Base-by-base conservation (phyloP, 1,140 invertebrate species). In the Drosophila tani region DNA sequence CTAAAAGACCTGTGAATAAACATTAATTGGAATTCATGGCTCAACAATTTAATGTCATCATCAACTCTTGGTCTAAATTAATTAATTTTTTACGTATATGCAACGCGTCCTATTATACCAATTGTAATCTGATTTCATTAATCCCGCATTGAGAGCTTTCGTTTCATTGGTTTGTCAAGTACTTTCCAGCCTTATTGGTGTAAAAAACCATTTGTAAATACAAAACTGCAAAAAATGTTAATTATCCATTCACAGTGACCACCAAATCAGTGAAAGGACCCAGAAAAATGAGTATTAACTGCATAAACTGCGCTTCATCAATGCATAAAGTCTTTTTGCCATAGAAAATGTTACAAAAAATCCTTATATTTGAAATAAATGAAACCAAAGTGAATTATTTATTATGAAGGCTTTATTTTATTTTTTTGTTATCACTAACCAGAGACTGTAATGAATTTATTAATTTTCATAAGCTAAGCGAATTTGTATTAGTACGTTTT, bases 51-150 rank as follows among this genome's bases (percentile, higher is more conserved):
- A 41, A 60, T 41, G 56, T 40, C 62, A 65, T 65, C 40, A 65
- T 43, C 56, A 60, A 32, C 46, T 43, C 46, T 57, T 47, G 35
- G 32, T 35, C 69, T 71, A 73, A 73, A 73, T 71, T 58, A 71
- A 58, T 69, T 43, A 21, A 32, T 68, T 73, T 73, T 73, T 71
- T 41, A 8, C 38, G 9, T 51, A 14, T 9, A 29, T 51, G 17
- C 12, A 51, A 68, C 43, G 29, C 24, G n/a, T 21, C 29, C 53
- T 41, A 73, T 73, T 73, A 59, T 45, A 0, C 21, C 27, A 73
- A 73, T 43, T 59, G 67, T 73, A 73, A 73, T 73, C 67, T 38
- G 70, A 71, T 73, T 73, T 60, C 21, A 73, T 73, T 73, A 73
- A 73, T 73, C 55, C 67, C 9, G 21, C 55, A 51, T 71, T 50